phyloP scores from a whole-genome alignment of 2,888 invertebrate species.

The Tolmerus cingulatus region DNA sequence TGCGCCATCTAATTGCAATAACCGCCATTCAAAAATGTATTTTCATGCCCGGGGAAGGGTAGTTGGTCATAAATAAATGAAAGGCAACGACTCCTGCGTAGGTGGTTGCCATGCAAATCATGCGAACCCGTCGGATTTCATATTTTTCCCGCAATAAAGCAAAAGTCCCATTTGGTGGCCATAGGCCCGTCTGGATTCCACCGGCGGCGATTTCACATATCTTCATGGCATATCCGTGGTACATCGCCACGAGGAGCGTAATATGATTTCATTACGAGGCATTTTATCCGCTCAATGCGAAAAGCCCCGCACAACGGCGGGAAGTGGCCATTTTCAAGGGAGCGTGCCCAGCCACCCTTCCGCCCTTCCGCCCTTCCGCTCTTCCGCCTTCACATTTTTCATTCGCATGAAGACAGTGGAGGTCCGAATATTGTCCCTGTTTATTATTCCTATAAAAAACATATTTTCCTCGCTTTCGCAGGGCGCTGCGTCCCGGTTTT shows the following conservation, averaged over 20 bases:
- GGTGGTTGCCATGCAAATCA: not conserved
- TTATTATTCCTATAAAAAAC: constrained; percentile 41
- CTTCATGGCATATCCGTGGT: not conserved
- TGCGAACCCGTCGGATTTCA: not conserved
- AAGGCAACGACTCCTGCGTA: not conserved
- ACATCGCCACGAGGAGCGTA: not conserved
- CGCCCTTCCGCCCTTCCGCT: not conserved
- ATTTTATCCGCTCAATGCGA: not conserved
- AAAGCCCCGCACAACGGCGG: not conserved
- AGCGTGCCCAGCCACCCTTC: not conserved
- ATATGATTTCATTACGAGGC: constrained; percentile 20
- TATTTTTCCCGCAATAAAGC: not conserved
- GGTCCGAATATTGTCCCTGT: constrained; percentile 33
- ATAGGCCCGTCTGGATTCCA: not conserved
- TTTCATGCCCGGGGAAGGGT: not conserved
- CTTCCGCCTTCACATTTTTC: not conserved
- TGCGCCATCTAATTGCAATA: not conserved
- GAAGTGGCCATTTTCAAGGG: not conserved
- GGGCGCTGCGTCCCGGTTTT: not conserved
- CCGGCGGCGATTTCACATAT: not conserved
- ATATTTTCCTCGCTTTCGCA: constrained; percentile 33
- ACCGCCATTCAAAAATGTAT: not conserved
- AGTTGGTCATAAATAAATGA: not conserved
- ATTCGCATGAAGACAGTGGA: constrained; percentile 25
- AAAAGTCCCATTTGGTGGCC: not conserved